These are phyloP conservation scores for Onthophagus sagittarius DNA, from an alignment of 2,888 invertebrate species.

Conservation along the genomic window DNA sequence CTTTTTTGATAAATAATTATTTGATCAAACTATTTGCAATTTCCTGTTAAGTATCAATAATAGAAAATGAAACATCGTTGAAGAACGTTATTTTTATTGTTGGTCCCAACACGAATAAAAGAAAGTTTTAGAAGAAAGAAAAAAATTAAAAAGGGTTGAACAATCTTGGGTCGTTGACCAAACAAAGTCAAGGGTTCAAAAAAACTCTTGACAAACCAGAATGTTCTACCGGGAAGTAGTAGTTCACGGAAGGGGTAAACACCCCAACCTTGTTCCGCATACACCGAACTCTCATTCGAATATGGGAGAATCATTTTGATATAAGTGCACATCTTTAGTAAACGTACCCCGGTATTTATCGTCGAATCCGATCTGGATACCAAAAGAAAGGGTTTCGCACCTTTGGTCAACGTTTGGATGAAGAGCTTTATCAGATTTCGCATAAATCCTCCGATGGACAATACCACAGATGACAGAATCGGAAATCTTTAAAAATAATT, in stretches of 20 bases:
- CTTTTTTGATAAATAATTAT: background rate
- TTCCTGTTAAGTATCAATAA: background rate
- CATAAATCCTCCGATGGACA: background rate
- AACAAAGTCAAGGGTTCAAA: background rate
- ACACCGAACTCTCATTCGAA: background rate
- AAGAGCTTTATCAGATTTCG: background rate
- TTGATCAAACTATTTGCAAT: background rate
- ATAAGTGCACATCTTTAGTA: background rate
- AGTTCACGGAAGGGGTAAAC: background rate
- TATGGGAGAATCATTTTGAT: background rate
- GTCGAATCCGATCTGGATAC: background rate
- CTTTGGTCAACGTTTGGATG: background rate
- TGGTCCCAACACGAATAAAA: too few relatives aligned
- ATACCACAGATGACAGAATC: background rate
- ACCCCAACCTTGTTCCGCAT: background rate
- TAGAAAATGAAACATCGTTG: background rate
- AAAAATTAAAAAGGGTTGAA: background rate
- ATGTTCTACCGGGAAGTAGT: background rate
- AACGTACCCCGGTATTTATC: background rate
- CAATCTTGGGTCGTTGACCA: background rate
- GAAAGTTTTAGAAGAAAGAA: background rate
- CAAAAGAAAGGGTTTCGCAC: background rate
- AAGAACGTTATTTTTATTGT: background rate
- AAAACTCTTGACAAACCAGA: background rate
- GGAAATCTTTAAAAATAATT: background rate